Conservation (phyloP, 2,888 invertebrate genomes). For the Perizoma flavofasciatum region DNA sequence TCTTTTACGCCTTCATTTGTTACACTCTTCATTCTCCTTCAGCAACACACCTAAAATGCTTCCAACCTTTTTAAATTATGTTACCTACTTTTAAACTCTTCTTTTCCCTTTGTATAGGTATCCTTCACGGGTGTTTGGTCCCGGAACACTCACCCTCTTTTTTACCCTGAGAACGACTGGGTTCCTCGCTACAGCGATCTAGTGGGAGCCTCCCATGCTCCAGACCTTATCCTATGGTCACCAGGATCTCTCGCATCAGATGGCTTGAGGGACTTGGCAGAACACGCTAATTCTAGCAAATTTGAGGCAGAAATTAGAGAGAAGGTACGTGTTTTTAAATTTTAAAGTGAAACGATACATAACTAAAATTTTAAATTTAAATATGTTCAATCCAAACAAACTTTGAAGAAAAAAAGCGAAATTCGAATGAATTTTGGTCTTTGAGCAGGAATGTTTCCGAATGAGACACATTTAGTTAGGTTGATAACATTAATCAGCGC, state of each 20-base stretch:
- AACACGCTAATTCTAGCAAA: slow-evolving; percentile 67
- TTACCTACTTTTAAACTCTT: too few species aligned
- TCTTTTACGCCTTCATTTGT: too few species aligned
- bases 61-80: too few species aligned
- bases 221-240: slow-evolving; percentile 65
- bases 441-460: too few species aligned
- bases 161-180: slow-evolving; percentile 75
- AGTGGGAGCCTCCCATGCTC: slow-evolving; percentile 69
- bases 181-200: slow-evolving; percentile 68
- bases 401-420: too few species aligned
- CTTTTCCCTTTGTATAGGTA: slow-evolving; percentile 46
- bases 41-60: too few species aligned
- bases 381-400: too few species aligned
- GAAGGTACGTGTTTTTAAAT: slow-evolving; percentile 50
- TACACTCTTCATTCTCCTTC: too few species aligned
- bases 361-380: too few species aligned
- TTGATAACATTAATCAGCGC: too few species aligned
- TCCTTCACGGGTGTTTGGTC: slow-evolving; percentile 75
- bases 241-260: slow-evolving; percentile 66
- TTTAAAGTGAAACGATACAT: neutral
- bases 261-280: slow-evolving; percentile 67
- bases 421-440: too few species aligned
- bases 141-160: slow-evolving; percentile 67
- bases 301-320: slow-evolving; percentile 69
- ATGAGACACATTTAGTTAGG: too few species aligned